Evolutionary conservation across 2,113 vertebrate species (phyloP), one percentile per base, ranked within the genome.

Genomic region (Spheniscus mendiculus): DNA sequence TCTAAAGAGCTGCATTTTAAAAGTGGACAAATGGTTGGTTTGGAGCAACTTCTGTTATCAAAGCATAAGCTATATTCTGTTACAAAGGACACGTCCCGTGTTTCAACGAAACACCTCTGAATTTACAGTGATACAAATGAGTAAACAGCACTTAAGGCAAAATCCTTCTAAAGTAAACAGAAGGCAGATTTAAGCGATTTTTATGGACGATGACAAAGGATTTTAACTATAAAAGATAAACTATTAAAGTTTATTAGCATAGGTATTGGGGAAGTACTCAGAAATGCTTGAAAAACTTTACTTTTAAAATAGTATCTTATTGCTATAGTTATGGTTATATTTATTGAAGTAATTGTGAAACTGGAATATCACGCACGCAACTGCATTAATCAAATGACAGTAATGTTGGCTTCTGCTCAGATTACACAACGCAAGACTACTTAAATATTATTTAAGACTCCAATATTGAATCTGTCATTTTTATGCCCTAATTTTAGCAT

Each of bases 401-500:
- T 17, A 55, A 83, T 2, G 6, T 8, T 83, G 66, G 32, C 66
- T 92, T 84, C 71, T 61, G 26, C 79, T 88, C 52, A 84, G 50
- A 50, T 17, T 80, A 76, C 40, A 71, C 27, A 69, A 53, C 1
- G 10, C 45, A 30, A 74, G 45, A 77, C 50, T 63, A 86, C 65
- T 66, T 87, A 87, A 90, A 72, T 79, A 89, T 56, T 83, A 94
- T 59, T 84, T 81, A 91, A 67, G 72, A 32, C 34, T 67, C 52
- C 34, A 42, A 74, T 73, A 84, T 3, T 50, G 32, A 88, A 88
- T 71, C 36, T 78, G 83, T 92, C 38, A 34, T 50, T 89, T 88
- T 92, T 92, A 90, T 85, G 71, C 40, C 71, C 70, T 56, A 73
- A 86, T 94, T 92, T 91, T 74, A 90, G 40, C 44, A 87, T 25